phyloP scores from a whole-genome alignment of 2,113 vertebrate genomes.

The Phyllopteryx taeniolatus region DNA sequence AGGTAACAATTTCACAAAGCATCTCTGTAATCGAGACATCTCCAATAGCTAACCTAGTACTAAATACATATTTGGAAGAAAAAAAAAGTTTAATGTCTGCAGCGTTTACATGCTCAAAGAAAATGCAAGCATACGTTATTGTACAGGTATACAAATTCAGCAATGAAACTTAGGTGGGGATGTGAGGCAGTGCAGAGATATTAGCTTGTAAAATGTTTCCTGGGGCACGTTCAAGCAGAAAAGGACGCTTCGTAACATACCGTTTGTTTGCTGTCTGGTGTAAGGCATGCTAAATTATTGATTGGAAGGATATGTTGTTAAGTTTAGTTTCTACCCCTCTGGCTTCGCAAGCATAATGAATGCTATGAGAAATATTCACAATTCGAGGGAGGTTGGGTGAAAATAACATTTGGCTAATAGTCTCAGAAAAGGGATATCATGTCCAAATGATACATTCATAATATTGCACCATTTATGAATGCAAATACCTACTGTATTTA shows the following conservation, averaged over 20 bases:
- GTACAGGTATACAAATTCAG: not conserved
- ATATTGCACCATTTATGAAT: too few species aligned
- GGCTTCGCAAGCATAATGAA: not conserved
- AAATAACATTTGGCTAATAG: not conserved
- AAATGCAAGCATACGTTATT: too few species aligned
- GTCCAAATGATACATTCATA: too few species aligned
- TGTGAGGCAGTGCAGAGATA: not conserved
- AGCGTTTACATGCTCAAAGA: too few species aligned
- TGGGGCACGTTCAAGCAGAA: not conserved
- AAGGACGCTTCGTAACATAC: not conserved
- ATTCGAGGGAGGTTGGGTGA: not conserved
- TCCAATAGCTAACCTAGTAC: too few species aligned
- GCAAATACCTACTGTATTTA: too few species aligned
- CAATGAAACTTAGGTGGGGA: not conserved
- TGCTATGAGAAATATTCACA: not conserved
- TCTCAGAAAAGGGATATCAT: too few species aligned
- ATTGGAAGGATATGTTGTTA: not conserved
- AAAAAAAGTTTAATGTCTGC: too few species aligned
- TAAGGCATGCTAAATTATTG: constrained; percentile 1
- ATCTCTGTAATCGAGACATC: too few species aligned
- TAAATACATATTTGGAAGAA: too few species aligned
- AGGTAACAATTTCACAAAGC: too few species aligned
- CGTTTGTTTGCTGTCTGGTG: not conserved
- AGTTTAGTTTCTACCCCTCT: not conserved
- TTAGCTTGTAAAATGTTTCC: not conserved